Conservation (phyloP, 2,113 vertebrate species). For the Motacilla alba region DNA sequence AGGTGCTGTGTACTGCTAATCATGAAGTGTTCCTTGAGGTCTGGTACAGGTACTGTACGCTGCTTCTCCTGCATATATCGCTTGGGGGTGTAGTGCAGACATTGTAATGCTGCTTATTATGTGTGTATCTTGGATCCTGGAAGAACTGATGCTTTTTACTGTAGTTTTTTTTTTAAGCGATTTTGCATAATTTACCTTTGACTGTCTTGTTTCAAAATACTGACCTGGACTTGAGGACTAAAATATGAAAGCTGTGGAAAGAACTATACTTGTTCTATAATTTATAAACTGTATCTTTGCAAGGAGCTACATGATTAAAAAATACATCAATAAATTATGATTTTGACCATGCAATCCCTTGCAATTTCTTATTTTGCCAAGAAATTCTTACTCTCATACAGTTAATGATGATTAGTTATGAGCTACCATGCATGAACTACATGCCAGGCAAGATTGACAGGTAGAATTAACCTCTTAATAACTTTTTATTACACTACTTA, state of each 20-base stretch:
- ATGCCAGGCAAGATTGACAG: background rate
- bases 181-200: background rate
- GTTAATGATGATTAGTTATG: background rate
- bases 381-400: background rate
- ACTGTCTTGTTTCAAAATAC: conserved; percentile 12
- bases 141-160: conserved; percentile 43
- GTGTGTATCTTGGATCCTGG: conserved; percentile 41
- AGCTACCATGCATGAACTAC: background rate
- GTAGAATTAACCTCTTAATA: background rate
- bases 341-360: conserved; percentile 35
- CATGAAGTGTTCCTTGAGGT: conserved; percentile 57
- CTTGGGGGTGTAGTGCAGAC: conserved; percentile 41
- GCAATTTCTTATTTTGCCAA: conserved; percentile 45
- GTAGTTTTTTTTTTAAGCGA: background rate
- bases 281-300: conserved; percentile 46
- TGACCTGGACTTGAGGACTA: conserved; percentile 16
- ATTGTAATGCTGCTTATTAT: conserved; percentile 34
- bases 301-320: conserved; percentile 39
- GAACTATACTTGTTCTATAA: background rate
- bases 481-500: background rate
- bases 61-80: conserved; percentile 50
- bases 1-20: conserved; percentile 56
- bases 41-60: conserved; percentile 22
- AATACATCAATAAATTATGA: conserved; percentile 53
- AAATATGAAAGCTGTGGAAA: conserved; percentile 30